Conservation (phyloP, 2,113 vertebrate species). For the Gymnogyps californianus region DNA sequence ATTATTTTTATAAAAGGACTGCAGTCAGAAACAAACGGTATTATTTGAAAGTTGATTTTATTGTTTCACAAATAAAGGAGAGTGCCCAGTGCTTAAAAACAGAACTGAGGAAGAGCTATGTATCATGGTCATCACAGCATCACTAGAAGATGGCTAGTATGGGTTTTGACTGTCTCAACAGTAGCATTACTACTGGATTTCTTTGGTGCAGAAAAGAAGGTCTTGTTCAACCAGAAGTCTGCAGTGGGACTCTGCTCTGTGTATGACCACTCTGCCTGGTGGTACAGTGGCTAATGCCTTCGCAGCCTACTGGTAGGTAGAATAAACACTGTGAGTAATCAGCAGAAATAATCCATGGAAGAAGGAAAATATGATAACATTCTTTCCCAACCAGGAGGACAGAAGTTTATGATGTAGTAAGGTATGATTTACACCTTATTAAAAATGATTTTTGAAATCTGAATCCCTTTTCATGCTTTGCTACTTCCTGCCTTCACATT, state of each 20-base stretch:
- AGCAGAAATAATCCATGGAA: neutral
- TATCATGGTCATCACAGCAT: neutral
- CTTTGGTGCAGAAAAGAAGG: neutral
- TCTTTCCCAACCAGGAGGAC: neutral
- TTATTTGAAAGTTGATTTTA: neutral
- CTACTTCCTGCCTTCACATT: neutral
- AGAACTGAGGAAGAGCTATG: neutral
- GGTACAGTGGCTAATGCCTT: neutral
- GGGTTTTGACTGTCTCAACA: neutral
- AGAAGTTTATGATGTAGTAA: neutral
- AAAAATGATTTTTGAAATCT: neutral
- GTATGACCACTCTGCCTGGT: neutral
- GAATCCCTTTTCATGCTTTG: neutral
- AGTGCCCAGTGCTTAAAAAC: neutral
- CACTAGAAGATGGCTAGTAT: neutral
- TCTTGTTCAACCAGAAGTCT: neutral
- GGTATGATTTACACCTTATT: neutral
- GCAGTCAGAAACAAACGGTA: neutral
- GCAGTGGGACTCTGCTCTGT: neutral
- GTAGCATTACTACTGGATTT: neutral
- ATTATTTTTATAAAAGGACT: neutral
- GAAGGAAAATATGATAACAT: neutral
- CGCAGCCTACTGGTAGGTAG: neutral
- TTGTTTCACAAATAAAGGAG: neutral
- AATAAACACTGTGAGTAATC: neutral